Conservation (phyloP, 64 coral and sea anemone genomes). For the Astreopora myriophthalma region DNA sequence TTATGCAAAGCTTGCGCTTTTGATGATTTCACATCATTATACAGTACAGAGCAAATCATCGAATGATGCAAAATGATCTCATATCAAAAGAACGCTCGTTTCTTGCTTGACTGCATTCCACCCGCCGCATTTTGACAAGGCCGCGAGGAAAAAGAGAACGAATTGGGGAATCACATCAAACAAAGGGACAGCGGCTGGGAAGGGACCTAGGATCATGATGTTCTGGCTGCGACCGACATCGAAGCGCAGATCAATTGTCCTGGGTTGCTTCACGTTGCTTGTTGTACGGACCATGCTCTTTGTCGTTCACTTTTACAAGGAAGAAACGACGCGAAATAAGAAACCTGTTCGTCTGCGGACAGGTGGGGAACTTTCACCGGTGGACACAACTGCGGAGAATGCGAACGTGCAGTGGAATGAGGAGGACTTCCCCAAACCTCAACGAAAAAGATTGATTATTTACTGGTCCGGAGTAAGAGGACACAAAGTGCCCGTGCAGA, state of each 20-base stretch:
- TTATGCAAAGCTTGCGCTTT: not conserved
- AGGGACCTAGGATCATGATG: slow-evolving; percentile 7
- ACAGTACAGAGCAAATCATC: not conserved
- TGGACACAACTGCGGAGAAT: not conserved
- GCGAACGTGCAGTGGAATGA: slow-evolving; percentile 37
- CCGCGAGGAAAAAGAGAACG: not conserved
- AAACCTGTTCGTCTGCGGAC: not conserved
- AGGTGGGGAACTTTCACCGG: slow-evolving; percentile 10
- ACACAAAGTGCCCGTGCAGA: slow-evolving; percentile 85
- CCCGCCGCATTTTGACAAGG: not conserved
- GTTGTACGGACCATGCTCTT: slow-evolving; percentile 66
- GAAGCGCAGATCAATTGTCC: slow-evolving; percentile 44
- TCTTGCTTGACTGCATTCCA: slow-evolving; percentile 12
- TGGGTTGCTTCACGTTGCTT: slow-evolving; percentile 39
- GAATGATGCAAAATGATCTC: not conserved
- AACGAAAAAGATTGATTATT: slow-evolving; percentile 77
- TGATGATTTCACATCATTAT: slow-evolving; percentile 1
- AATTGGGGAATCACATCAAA: not conserved
- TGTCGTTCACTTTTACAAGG: slow-evolving; percentile 66
- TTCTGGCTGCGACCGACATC: slow-evolving; percentile 40
- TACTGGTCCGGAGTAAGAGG: slow-evolving; percentile 90
- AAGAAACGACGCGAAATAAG: slow-evolving; percentile 30
- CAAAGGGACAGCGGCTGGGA: slow-evolving; percentile 17
- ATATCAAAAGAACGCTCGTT: not conserved
- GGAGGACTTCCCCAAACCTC: slow-evolving; percentile 67